Evolutionary conservation across 53 echinoderm and acorn worm genomes (phyloP).

Genomic region (Hippasteria phrygiana): DNA sequence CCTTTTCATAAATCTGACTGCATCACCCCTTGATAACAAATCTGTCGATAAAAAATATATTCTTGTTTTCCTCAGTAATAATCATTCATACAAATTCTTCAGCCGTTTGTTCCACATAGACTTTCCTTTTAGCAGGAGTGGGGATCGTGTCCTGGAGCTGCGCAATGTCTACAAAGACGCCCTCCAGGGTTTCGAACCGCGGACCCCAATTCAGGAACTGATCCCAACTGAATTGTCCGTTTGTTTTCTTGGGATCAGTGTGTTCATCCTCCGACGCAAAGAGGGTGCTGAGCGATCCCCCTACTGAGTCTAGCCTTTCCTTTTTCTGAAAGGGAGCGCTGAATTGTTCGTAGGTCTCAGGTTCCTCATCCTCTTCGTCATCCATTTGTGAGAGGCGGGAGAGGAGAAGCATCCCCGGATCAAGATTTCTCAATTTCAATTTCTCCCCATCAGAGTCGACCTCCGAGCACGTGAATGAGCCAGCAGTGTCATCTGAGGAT

Average conservation of each 20-base stretch:
- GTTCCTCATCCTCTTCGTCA: constrained; percentile 70
- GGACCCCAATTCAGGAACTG: constrained; percentile 96
- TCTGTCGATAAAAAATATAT: constrained; percentile 17
- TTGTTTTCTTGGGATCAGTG: constrained; percentile 63
- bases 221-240: constrained; percentile 86
- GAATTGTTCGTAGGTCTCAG: constrained; percentile 70
- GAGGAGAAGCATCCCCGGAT: constrained; percentile 78
- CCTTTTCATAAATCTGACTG: neutral
- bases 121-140: constrained; percentile 25
- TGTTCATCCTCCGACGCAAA: constrained; percentile 94
- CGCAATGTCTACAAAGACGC: constrained; percentile 94
- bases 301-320: constrained; percentile 77
- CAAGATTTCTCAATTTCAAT: constrained; percentile 49
- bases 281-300: constrained; percentile 91
- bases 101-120: constrained; percentile 63
- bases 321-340: constrained; percentile 62
- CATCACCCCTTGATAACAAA: constrained; percentile 3
- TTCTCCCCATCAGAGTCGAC: constrained; percentile 80
- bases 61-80: neutral
- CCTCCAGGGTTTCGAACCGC: constrained; percentile 79
- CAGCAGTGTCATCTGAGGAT: constrained; percentile 92
- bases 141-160: constrained; percentile 77
- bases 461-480: constrained; percentile 98
- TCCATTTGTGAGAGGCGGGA: constrained; percentile 87
- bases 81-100: constrained; percentile 68